Evolutionary conservation across 23 tunicate genomes (phyloP).

Genomic region (Pegea sp.): DNA sequence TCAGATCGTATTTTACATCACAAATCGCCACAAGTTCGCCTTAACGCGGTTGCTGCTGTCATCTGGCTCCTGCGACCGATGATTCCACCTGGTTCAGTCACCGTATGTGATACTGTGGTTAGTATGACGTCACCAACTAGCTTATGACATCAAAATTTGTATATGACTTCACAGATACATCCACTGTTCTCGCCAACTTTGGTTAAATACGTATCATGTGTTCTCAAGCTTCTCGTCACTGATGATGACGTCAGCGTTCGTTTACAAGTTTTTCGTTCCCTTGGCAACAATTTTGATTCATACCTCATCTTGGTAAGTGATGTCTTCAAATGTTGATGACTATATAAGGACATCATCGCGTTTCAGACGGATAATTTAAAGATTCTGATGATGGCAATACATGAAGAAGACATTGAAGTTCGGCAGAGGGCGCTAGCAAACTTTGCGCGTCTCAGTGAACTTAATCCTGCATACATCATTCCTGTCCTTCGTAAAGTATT

Average conservation of each 20-base stretch:
- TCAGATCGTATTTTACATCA: slow-evolving; percentile 44
- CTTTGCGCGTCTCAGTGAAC: slow-evolving; percentile 53
- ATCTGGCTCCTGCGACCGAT: slow-evolving; percentile 35
- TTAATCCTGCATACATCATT: slow-evolving; percentile 82
- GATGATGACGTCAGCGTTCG: too few relatives aligned
- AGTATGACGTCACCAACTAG: not conserved
- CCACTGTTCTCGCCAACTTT: too few relatives aligned
- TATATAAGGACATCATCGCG: not conserved
- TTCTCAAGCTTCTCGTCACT: slow-evolving; percentile 1
- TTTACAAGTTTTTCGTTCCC: slow-evolving; percentile 25
- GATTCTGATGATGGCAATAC: slow-evolving; percentile 48
- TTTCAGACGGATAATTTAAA: slow-evolving; percentile 63
- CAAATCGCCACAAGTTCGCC: slow-evolving; percentile 30
- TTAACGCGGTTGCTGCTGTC: slow-evolving; percentile 47
- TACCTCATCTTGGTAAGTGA: slow-evolving; percentile 49
- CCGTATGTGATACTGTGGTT: slow-evolving; percentile 37
- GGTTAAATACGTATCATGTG: too few relatives aligned
- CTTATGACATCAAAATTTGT: too few relatives aligned
- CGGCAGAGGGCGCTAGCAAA: slow-evolving; percentile 65
- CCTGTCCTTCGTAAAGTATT: slow-evolving; percentile 59
- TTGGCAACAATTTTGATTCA: slow-evolving; percentile 46
- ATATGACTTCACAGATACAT: too few relatives aligned
- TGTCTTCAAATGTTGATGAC: not conserved
- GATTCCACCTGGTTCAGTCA: slow-evolving; percentile 41
- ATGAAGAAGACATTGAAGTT: slow-evolving; percentile 77